These are phyloP conservation scores for Neosilurus mollespiculum DNA, from an alignment of 2,797 vertebrate species.

Conservation along the genomic window DNA sequence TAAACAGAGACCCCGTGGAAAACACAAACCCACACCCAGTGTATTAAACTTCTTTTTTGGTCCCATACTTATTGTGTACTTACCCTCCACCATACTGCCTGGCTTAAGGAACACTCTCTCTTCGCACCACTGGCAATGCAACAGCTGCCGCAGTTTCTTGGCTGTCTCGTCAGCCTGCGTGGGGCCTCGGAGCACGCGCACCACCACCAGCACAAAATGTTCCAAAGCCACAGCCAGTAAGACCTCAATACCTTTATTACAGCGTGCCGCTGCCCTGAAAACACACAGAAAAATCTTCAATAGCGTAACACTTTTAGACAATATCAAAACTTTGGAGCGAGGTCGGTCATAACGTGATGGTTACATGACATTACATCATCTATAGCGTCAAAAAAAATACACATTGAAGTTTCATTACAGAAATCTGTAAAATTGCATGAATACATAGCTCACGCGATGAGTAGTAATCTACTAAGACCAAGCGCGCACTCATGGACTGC, in stretches of 20 bases:
- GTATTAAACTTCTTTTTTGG: not conserved
- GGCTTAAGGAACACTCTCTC: slow-evolving; percentile 90
- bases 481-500: no score
- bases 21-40: no score
- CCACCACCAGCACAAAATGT: slow-evolving; percentile 93
- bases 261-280: slow-evolving; percentile 89
- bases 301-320: no score
- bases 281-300: not conserved
- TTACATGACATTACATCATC: no score
- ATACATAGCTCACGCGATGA: no score
- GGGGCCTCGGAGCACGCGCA: slow-evolving; percentile 88
- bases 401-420: no score
- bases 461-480: no score
- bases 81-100: slow-evolving; percentile 92
- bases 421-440: no score
- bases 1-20: no score
- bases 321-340: no score
- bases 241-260: slow-evolving; percentile 95
- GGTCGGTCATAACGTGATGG: no score
- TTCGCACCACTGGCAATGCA: slow-evolving; percentile 98
- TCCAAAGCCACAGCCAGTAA: slow-evolving; percentile 90
- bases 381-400: no score
- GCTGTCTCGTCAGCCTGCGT: slow-evolving; percentile 84
- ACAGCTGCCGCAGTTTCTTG: slow-evolving; percentile 84
- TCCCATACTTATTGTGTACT: slow-evolving; percentile 37